Evolutionary conservation across 2,888 invertebrate species (phyloP), one percentile per base, ranked within the genome.

Genomic region (Tetheella fluctuosa): DNA sequence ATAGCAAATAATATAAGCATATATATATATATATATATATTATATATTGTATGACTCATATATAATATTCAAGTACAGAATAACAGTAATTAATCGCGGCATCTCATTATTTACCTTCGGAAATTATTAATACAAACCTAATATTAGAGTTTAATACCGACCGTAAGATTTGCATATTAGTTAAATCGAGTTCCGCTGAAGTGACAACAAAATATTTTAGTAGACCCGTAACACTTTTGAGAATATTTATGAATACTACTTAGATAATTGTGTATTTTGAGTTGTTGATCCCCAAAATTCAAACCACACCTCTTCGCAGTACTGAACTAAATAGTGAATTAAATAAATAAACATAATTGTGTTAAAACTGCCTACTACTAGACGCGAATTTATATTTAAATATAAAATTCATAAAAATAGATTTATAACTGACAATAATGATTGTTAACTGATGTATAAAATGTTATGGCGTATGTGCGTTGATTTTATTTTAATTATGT

Each of bases 401-500:
- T 89, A 89, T 89, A 84, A 89, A 88, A 82, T 79, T 88, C 90
- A 90, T 89, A 90, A 89, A 89, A 91, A 90, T 92, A 92, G 91
- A 84, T 91, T 88, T 93, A 92, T 93, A 92, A 91, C 91, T 89
- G 93, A 93, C 93, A 93, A 93, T 93, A 93, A 93, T 93, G 93
- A 91, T 93, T 92, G 93, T 93, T 93, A 93, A 89, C 90, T 92
- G 93, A 91, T 93, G 90, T 91, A 88, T 91, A 89, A 90, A 89
- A 86, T 91, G 91, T 92, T 93, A 90, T 83, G 85, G 82, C 85
- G 91, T 89, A 87, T 85, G 89, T 83, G 84, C 74, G 89, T 85
- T 87, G 69, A 81, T 87, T 89, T 89, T 83, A 82, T 82, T 86
- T 89, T 76, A 77, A 80, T 86, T 84, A 85, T 84, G 84, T 86